Evolutionary conservation across 1,140 invertebrate genomes (phyloP).

Genomic region (Campoletis sonorensis): DNA sequence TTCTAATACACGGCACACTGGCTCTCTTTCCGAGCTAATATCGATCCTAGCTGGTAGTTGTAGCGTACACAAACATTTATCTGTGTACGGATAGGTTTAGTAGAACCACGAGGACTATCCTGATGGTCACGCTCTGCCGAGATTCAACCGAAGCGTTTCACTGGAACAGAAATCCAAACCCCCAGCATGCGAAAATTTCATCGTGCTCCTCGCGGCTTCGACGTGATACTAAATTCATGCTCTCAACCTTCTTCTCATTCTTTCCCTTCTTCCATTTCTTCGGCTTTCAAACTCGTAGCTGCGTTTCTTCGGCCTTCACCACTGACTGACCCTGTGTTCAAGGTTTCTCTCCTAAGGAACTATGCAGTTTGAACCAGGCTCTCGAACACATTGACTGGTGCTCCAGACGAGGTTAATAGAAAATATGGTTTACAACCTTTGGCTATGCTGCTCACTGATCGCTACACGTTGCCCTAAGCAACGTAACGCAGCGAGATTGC

Average conservation of each 20-base stretch:
- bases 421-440: slow-evolving; percentile 7
- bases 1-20: slow-evolving; percentile 17
- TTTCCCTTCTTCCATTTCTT: neutral
- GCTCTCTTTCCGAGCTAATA: neutral
- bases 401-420: slow-evolving; percentile 22
- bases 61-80: neutral
- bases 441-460: slow-evolving; percentile 59
- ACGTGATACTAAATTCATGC: slow-evolving; percentile 26
- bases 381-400: slow-evolving; percentile 4
- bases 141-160: slow-evolving; percentile 35
- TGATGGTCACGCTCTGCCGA: slow-evolving; percentile 31
- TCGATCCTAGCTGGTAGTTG: neutral
- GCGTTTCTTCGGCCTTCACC: slow-evolving; percentile 20
- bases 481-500: slow-evolving; percentile 63
- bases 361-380: neutral
- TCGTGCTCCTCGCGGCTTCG: neutral
- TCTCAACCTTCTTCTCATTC: neutral
- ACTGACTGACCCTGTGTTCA: slow-evolving; percentile 11
- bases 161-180: slow-evolving; percentile 25
- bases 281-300: neutral
- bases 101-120: slow-evolving; percentile 14
- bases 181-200: slow-evolving; percentile 8
- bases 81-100: neutral
- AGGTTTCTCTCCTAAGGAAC: neutral
- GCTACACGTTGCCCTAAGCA: slow-evolving; percentile 63